Conservation (phyloP, 2,888 invertebrate genomes). For the Cheilosia soror region DNA sequence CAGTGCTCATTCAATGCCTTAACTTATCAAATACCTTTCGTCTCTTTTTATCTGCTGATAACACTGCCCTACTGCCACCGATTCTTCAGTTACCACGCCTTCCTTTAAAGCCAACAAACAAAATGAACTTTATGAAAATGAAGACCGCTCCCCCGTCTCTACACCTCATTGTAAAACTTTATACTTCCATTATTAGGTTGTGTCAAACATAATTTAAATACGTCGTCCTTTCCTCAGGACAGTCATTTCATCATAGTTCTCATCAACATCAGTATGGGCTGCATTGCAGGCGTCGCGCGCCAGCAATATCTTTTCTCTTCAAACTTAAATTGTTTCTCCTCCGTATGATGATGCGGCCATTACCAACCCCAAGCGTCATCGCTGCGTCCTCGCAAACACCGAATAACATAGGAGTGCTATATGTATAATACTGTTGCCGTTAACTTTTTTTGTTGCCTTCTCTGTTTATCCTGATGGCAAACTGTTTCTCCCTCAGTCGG, state of each 20-base stretch:
- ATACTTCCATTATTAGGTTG: conserved; percentile 29
- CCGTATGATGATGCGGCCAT: conserved; percentile 30
- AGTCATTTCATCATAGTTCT: conserved; percentile 33
- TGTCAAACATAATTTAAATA: conserved; percentile 42
- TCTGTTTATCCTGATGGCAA: conserved; percentile 35
- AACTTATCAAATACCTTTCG: no score
- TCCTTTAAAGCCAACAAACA: not conserved
- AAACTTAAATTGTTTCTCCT: conserved; percentile 29
- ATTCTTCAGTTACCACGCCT: not conserved
- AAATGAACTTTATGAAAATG: not conserved
- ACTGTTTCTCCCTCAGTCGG: not conserved
- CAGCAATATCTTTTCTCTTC: conserved; percentile 32
- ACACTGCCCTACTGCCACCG: not conserved
- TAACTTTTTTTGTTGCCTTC: not conserved
- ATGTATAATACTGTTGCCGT: conserved; percentile 4
- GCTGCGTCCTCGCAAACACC: not conserved
- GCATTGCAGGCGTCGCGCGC: conserved; percentile 42
- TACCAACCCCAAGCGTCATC: conserved; percentile 16
- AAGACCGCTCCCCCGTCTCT: not conserved
- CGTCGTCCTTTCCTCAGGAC: conserved; percentile 2
- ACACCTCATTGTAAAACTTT: conserved; percentile 7
- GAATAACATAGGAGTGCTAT: conserved; percentile 38
- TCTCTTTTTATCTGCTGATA: not conserved
- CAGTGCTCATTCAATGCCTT: no score
- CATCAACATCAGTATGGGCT: conserved; percentile 23